phyloP scores from a whole-genome alignment of 2,113 vertebrate species.

The Ciconia stormi region DNA sequence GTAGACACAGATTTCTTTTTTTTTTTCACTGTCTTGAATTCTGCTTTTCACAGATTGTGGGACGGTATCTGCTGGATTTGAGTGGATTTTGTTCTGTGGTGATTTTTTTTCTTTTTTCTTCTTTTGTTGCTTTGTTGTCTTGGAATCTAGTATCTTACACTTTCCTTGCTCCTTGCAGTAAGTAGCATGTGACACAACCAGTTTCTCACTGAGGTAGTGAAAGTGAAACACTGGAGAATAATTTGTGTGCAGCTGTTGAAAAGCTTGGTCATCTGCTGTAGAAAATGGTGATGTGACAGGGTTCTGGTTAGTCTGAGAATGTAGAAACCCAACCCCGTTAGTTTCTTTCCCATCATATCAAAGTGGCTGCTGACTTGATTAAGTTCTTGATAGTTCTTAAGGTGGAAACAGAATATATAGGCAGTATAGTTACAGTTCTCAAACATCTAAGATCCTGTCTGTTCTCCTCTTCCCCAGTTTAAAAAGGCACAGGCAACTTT shows the following conservation, averaged over 20 bases:
- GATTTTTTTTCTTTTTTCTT: neutral
- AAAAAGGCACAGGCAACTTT: neutral
- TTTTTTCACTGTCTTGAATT: neutral
- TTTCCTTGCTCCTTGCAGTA: neutral
- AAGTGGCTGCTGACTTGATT: neutral
- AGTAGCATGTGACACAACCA: neutral
- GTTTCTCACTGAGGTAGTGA: neutral
- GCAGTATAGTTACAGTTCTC: neutral
- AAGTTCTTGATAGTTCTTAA: neutral
- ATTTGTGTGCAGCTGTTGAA: neutral
- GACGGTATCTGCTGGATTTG: neutral
- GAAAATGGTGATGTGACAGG: neutral
- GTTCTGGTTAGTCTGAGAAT: neutral
- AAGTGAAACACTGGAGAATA: neutral
- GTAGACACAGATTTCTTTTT: neutral
- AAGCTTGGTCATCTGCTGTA: neutral
- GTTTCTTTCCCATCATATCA: neutral
- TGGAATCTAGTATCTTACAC: neutral
- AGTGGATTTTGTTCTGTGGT: neutral
- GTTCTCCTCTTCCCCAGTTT: neutral
- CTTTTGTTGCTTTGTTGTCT: neutral
- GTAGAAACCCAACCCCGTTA: neutral
- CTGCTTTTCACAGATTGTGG: neutral
- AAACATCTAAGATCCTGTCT: neutral
- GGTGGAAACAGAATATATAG: neutral